Conservation (phyloP, 1,140 invertebrate species). For the Drosophila nigrodunni region DNA sequence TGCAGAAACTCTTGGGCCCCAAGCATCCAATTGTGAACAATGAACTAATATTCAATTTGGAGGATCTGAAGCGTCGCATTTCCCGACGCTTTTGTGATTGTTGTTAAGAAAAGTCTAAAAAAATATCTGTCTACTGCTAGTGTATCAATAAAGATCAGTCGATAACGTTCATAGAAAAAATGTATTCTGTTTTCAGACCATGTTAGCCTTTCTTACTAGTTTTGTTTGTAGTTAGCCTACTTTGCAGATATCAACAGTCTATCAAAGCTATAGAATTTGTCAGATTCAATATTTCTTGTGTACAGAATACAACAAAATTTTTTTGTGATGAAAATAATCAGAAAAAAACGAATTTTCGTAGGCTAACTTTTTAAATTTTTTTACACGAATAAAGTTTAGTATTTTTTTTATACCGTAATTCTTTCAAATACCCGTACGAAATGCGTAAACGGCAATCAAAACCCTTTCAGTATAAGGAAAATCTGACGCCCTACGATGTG, state of each 20-base stretch:
- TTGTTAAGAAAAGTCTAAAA: not conserved
- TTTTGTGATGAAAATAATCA: conserved; percentile 1
- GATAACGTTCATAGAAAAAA: not conserved
- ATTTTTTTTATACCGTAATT: not conserved
- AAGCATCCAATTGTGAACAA: conserved; percentile 17
- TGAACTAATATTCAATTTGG: conserved; percentile 19
- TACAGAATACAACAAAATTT: conserved; percentile 1
- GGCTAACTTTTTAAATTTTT: not conserved
- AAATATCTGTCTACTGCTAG: not conserved
- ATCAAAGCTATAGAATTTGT: not conserved
- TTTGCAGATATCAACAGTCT: not conserved
- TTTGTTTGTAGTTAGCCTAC: not conserved
- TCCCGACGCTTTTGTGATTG: conserved; percentile 4
- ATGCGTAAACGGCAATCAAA: not conserved
- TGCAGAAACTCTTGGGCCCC: conserved; percentile 35
- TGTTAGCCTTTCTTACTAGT: too few relatives aligned
- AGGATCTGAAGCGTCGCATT: conserved; percentile 13
- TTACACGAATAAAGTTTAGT: not conserved
- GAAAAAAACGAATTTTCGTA: not conserved
- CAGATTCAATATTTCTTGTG: not conserved
- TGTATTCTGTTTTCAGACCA: not conserved
- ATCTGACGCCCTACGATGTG: conserved; percentile 3
- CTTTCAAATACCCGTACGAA: not conserved
- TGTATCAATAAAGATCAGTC: not conserved
- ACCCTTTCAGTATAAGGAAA: not conserved